phyloP scores from a whole-genome alignment of 1,140 invertebrate genomes.

The Aphidius gifuensis region DNA sequence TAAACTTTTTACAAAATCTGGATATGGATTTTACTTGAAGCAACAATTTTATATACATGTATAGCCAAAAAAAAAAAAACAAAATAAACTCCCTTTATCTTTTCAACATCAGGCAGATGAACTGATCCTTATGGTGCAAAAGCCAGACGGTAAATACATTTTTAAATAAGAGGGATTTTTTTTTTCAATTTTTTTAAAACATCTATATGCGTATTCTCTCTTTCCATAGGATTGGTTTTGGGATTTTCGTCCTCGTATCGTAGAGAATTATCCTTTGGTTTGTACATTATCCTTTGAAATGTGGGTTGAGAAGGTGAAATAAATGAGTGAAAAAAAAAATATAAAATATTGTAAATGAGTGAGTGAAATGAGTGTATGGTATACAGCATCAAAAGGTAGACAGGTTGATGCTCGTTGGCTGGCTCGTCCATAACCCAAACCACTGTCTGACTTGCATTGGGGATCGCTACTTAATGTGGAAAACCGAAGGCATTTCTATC shows the following conservation, averaged over 20 bases:
- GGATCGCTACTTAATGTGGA: conserved; percentile 41
- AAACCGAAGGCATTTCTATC: conserved; percentile 31
- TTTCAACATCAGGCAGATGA: conserved; percentile 31
- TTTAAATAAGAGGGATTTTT: conserved; percentile 55
- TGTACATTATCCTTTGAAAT: conserved; percentile 48
- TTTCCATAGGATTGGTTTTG: conserved; percentile 30
- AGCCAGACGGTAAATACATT: conserved; percentile 53
- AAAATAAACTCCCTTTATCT: too few relatives aligned
- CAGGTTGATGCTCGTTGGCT: conserved; percentile 24
- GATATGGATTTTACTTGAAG: too few relatives aligned
- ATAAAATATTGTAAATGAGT: too few relatives aligned
- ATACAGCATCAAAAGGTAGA: conserved; percentile 47
- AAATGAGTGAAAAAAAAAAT: conserved; percentile 29
- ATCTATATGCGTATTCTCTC: background rate
- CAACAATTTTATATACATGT: too few relatives aligned
- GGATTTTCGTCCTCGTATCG: conserved; percentile 50
- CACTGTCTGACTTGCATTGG: conserved; percentile 42
- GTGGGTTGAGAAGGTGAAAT: conserved; percentile 29
- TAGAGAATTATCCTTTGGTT: conserved; percentile 53
- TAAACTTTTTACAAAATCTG: too few relatives aligned
- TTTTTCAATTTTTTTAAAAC: conserved; percentile 20
- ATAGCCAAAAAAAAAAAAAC: too few relatives aligned
- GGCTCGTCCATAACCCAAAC: conserved; percentile 35
- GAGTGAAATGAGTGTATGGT: background rate
- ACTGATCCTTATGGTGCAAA: conserved; percentile 34